Evolutionary conservation across 2,113 vertebrate genomes (phyloP).

Genomic region (Potamarius usumacintae): DNA sequence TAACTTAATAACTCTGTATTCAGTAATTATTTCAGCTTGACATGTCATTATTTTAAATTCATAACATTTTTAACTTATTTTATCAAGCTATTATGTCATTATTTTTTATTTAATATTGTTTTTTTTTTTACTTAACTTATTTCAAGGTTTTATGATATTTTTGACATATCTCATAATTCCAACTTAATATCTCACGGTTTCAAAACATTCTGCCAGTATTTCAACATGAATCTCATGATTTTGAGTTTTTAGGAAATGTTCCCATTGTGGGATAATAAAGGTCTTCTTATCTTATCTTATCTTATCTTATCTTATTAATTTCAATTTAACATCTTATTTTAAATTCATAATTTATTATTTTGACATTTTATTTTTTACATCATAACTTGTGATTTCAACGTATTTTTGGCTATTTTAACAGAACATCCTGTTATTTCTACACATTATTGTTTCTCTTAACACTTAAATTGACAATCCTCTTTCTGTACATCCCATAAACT

Average conservation of each 20-base stretch:
- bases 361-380: no score
- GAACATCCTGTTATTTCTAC: neutral
- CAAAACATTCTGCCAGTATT: neutral
- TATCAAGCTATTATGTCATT: neutral
- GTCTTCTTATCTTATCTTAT: no score
- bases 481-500: neutral
- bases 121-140: neutral
- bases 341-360: no score
- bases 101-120: neutral
- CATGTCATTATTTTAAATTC: neutral
- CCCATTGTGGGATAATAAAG: no score
- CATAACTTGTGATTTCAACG: neutral
- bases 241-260: no score
- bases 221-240: no score
- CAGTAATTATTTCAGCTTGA: neutral
- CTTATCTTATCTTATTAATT: no score
- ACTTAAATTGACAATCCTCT: neutral
- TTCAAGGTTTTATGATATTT: neutral
- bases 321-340: no score
- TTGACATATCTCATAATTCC: no score
- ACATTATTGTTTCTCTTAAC: neutral
- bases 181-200: no score
- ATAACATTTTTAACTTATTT: neutral
- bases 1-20: neutral
- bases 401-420: neutral